Evolutionary conservation across 2,113 vertebrate species (phyloP).

Genomic region (Lichenostomus cassidix): DNA sequence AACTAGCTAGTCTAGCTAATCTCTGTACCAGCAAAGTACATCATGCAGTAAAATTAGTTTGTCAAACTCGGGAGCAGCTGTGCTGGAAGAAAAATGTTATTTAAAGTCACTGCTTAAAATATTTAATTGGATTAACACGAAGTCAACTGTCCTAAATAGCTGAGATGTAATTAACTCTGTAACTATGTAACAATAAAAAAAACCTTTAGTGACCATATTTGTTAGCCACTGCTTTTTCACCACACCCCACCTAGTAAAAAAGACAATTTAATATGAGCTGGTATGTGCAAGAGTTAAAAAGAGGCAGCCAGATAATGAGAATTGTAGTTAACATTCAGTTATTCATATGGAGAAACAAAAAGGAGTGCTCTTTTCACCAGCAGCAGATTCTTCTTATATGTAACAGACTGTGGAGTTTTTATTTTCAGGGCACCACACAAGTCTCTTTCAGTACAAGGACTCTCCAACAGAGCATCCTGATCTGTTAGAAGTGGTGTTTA

Average conservation of each 20-base stretch:
- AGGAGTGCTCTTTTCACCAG: not conserved
- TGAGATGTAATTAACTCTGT: not conserved
- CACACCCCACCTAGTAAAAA: not conserved
- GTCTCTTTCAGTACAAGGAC: slow-evolving; percentile 3
- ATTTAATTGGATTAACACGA: slow-evolving; percentile 17
- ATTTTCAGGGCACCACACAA: not conserved
- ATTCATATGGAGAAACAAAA: slow-evolving; percentile 4
- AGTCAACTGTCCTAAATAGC: not conserved
- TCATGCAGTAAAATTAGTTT: not conserved
- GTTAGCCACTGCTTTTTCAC: not conserved
- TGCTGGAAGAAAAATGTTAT: not conserved
- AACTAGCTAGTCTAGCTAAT: not conserved
- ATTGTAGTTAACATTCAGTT: not conserved
- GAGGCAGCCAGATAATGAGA: not conserved
- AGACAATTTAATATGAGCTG: not conserved
- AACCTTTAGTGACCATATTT: not conserved
- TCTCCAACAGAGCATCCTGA: not conserved
- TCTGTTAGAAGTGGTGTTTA: not conserved
- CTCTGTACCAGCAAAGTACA: not conserved
- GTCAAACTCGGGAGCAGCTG: not conserved
- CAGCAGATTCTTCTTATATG: not conserved
- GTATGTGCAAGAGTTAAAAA: not conserved
- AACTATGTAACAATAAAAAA: slow-evolving; percentile 22
- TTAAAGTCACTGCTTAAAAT: slow-evolving; percentile 8
- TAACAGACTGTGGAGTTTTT: slow-evolving; percentile 11